Conservation (phyloP, 2,113 vertebrate species). For the Rhabdornis inornatus region DNA sequence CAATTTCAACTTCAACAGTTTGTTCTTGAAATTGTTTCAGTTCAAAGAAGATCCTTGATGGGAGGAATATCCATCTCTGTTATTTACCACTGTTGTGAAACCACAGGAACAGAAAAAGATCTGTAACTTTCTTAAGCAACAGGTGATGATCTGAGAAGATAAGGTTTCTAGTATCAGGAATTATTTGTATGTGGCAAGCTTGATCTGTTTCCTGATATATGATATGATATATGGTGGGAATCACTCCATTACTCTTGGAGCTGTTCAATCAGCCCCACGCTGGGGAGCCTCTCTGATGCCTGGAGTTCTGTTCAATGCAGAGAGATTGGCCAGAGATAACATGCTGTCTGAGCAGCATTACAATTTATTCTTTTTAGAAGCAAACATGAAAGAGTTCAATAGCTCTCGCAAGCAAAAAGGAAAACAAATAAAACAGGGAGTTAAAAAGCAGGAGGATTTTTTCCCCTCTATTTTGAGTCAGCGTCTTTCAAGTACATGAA, state of each 20-base stretch:
- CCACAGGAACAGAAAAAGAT: background rate
- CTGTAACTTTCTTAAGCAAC: background rate
- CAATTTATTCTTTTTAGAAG: background rate
- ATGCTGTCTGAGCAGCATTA: background rate
- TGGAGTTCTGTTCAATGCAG: background rate
- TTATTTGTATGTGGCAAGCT: background rate
- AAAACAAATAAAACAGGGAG: background rate
- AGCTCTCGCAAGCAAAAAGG: background rate
- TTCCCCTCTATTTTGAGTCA: background rate
- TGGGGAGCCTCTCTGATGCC: background rate
- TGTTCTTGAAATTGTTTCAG: background rate
- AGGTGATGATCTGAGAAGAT: background rate
- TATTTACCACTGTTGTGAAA: background rate
- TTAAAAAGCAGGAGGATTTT: background rate
- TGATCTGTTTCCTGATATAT: background rate
- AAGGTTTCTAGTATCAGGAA: background rate
- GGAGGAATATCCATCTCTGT: background rate
- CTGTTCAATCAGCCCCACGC: background rate
- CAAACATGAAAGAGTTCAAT: background rate
- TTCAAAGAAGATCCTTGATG: background rate
- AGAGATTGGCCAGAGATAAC: background rate
- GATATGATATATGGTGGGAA: background rate
- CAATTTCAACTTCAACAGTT: background rate
- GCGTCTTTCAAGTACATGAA: background rate
- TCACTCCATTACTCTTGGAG: background rate